phyloP scores from a whole-genome alignment of 2,113 vertebrate species.

The Sylvia atricapilla region DNA sequence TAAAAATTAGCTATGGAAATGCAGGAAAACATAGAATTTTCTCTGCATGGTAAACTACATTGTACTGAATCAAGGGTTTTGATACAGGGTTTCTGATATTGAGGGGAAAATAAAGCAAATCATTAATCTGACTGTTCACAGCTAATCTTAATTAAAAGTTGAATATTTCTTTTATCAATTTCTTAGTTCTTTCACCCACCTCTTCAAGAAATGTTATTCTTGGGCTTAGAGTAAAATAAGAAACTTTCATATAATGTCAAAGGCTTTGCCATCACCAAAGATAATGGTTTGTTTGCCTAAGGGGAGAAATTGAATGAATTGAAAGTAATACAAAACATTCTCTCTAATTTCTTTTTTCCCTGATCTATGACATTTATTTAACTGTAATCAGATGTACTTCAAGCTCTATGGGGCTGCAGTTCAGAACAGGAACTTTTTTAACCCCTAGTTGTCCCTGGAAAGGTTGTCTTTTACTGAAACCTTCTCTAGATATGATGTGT shows the following conservation, averaged over 20 bases:
- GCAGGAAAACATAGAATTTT: not conserved
- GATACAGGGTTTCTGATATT: slow-evolving; percentile 27
- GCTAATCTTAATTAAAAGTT: slow-evolving; percentile 47
- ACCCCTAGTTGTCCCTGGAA: not conserved
- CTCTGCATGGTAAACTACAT: slow-evolving; percentile 9
- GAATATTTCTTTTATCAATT: not conserved
- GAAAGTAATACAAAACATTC: slow-evolving; percentile 23
- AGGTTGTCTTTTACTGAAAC: not conserved
- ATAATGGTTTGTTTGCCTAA: slow-evolving; percentile 18
- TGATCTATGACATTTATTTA: not conserved
- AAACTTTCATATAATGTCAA: not conserved
- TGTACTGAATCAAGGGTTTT: slow-evolving; percentile 18
- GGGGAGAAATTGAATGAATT: slow-evolving; percentile 1
- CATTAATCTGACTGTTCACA: not conserved
- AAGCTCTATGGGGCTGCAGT: not conserved
- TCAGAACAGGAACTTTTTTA: not conserved
- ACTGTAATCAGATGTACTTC: not conserved
- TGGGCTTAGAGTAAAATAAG: not conserved
- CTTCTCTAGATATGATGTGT: not conserved
- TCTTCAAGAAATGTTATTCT: not conserved
- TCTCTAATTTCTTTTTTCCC: slow-evolving; percentile 13
- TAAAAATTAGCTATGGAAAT: slow-evolving; percentile 51
- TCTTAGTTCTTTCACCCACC: not conserved
- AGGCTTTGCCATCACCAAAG: slow-evolving; percentile 18
- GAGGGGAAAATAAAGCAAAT: slow-evolving; percentile 32